Conservation (phyloP, 2,888 invertebrate species). For the Chorisops tibialis region DNA sequence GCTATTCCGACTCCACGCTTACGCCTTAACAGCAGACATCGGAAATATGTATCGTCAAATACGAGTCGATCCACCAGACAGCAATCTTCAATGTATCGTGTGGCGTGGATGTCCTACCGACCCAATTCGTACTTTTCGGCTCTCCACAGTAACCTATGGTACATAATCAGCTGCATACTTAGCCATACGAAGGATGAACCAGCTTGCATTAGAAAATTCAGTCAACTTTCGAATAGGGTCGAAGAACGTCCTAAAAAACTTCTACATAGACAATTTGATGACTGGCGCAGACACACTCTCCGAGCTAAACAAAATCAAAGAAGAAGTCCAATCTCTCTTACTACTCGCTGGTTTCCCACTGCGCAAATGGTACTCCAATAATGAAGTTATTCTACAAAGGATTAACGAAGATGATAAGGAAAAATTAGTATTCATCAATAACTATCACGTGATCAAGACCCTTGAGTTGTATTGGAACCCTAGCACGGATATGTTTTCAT, state of each 20-base stretch:
- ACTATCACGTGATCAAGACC: constrained; percentile 8
- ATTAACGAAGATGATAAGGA: constrained; percentile 17
- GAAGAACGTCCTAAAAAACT: constrained; percentile 53
- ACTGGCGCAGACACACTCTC: constrained; percentile 39
- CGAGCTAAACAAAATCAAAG: background rate
- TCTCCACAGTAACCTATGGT: too few species aligned
- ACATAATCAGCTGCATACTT: too few species aligned
- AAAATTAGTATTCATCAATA: constrained; percentile 1
- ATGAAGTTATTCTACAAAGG: background rate
- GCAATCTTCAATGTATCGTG: too few species aligned
- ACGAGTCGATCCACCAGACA: too few species aligned
- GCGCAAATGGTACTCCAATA: constrained; percentile 22
- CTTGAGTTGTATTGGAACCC: constrained; percentile 22
- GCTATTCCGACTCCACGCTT: too few species aligned
- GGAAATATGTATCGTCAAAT: too few species aligned
- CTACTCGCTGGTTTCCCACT: constrained; percentile 17
- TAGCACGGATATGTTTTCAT: background rate
- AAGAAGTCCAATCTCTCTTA: background rate
- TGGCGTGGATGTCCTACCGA: too few species aligned
- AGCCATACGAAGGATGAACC: constrained; percentile 13
- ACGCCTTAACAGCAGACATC: too few species aligned
- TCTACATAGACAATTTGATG: constrained; percentile 50
- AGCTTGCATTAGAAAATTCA: too few species aligned
- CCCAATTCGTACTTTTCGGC: too few species aligned
- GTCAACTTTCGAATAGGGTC: too few species aligned